phyloP scores from a whole-genome alignment of 53 echinoderm and acorn worm species.

The Henricia sp. region DNA sequence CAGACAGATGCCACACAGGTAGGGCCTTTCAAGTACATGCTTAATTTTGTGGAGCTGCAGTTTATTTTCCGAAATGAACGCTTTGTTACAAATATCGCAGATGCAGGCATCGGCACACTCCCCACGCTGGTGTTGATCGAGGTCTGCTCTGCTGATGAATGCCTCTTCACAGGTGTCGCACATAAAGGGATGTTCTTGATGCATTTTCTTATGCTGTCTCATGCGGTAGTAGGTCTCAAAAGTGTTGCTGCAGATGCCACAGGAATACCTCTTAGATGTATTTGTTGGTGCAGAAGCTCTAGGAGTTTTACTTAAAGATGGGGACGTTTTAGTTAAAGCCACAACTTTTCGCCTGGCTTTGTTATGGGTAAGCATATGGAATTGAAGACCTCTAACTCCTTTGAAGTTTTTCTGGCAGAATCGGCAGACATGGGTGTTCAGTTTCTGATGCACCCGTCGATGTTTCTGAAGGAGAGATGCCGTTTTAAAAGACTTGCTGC shows the following conservation, averaged over 20 bases:
- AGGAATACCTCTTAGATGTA: neutral
- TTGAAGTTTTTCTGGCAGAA: constrained; percentile 31
- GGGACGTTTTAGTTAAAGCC: too few species aligned
- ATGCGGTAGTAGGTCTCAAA: constrained; percentile 26
- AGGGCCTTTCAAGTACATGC: constrained; percentile 9
- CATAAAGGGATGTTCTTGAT: constrained; percentile 21
- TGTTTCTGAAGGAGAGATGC: constrained; percentile 22
- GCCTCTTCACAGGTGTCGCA: constrained; percentile 39
- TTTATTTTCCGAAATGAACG: neutral
- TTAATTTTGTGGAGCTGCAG: constrained; percentile 15
- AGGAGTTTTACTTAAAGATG: neutral
- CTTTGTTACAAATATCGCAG: constrained; percentile 14
- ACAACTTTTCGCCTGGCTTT: too few species aligned
- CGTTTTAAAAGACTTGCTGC: constrained; percentile 19
- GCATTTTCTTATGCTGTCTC: constrained; percentile 47
- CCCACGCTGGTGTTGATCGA: constrained; percentile 6
- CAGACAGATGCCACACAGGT: constrained; percentile 29
- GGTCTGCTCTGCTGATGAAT: neutral
- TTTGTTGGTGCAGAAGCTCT: neutral
- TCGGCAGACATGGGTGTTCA: neutral
- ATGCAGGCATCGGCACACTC: neutral
- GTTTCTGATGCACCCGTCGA: neutral
- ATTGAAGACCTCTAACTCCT: neutral
- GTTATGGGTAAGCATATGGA: constrained; percentile 14
- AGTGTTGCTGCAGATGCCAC: constrained; percentile 46